Evolutionary conservation across 2,888 invertebrate species (phyloP).

Genomic region (Phania funesta): DNA sequence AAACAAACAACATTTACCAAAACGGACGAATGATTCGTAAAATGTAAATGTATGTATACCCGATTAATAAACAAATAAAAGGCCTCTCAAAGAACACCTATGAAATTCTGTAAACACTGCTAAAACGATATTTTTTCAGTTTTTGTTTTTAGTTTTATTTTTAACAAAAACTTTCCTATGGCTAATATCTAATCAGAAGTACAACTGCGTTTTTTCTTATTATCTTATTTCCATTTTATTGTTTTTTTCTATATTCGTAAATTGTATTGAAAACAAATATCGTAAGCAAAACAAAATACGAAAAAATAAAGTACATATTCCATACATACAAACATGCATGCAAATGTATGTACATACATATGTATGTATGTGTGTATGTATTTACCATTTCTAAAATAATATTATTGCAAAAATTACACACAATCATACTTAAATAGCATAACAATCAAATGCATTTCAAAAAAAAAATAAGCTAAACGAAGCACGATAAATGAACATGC

Average conservation of each 20-base stretch:
- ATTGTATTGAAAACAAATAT: slow-evolving; percentile 45
- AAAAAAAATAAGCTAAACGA: background rate
- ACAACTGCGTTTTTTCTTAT: too few species aligned
- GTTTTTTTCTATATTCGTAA: background rate
- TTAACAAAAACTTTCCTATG: too few species aligned
- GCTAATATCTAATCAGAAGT: too few species aligned
- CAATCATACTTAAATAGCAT: background rate
- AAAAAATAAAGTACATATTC: slow-evolving; percentile 30
- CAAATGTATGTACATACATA: background rate
- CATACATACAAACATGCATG: background rate
- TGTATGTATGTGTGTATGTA: background rate
- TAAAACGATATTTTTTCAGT: too few species aligned
- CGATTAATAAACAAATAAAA: too few species aligned
- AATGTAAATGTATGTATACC: too few species aligned
- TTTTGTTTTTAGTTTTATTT: too few species aligned
- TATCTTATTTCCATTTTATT: background rate
- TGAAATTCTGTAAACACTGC: too few species aligned
- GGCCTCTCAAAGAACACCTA: too few species aligned
- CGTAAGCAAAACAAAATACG: slow-evolving; percentile 54
- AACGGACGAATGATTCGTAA: too few species aligned
- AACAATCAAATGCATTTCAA: slow-evolving; percentile 9
- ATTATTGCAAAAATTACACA: background rate
- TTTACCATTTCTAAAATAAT: too few species aligned
- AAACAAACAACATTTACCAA: too few species aligned
- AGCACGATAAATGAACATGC: slow-evolving; percentile 33